Evolutionary conservation across 2,888 invertebrate species (phyloP), one percentile per base, ranked within the genome.

Genomic region (Drosophila mercatorum): DNA sequence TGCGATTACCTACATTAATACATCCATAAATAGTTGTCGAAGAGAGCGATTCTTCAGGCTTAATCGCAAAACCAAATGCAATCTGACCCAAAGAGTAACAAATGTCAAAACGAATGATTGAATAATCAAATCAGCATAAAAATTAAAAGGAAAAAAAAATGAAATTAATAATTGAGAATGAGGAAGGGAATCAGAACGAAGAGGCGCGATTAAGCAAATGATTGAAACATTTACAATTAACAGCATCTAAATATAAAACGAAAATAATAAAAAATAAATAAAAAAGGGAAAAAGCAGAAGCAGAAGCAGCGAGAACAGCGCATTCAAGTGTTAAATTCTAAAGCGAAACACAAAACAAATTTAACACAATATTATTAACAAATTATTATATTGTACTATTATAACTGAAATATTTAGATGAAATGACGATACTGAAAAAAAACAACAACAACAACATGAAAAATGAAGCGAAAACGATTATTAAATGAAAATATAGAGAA

Each of bases 401-500:
- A 85, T 85, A 81, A 90, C 83, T 89, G 87, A 88, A 90, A 90
- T 90, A 90, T 88, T 89, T 90, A 90, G 90, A 90, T 89, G 90
- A 90, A 90, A 91, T 90, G 90, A 91, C 71, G 82, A 91, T 88
- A 90, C 86, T 68, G 81, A 86, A 17, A 17, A 17, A 17, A 17
- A 87, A 80, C 83, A 87, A 75, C 78, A 77, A 46, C 12, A 46
- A 46, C 2, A 46, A 79, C 73, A 73, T 69, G 68, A 76, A 70
- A 81, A 65, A 72, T 58, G 65, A 67, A 79, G 66, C 64, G 74
- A 73, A 63, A 71, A 83, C 65, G 81, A 86, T 78, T 79, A 91
- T 88, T 83, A 88, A 90, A 89, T 82, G 84, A 89, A 91, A 88
- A 90, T 89, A 90, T 91, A 91, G 90, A 91, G 87, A 90, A 87